Base-by-base conservation (phyloP, 1,140 invertebrate genomes). In the Drosophila repleta region DNA sequence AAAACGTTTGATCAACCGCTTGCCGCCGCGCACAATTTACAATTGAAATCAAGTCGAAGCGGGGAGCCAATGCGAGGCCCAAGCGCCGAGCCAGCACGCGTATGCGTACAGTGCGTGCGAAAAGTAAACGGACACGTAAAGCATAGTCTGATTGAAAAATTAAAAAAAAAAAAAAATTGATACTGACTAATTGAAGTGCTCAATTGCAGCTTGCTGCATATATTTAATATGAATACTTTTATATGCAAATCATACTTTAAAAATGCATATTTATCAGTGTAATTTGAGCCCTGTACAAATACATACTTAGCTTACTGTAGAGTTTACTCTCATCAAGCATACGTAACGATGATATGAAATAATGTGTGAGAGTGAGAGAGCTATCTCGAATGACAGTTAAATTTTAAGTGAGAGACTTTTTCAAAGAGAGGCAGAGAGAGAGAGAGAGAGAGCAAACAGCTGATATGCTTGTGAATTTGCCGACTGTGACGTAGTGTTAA, bases 1-100 rank as follows among this genome's bases (percentile, higher is more conserved):
- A 66, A 67, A 67, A 43, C 43, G 55, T 74, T 73, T 79, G 62
- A 73, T 43, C 41, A 66, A 77, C 66, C 82, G 78, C 63, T 63
- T 80, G 82, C 49, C 7, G 48, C 48, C 46, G 58, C 32, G 60
- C 51, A 58, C 67, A 67, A 68, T 85, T 85, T 82, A 66, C 78
- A 85, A 85, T 82, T 85, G 79, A 82, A 85, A 87, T 82, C 74
- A 85, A 85, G 83, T 82, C 60, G 64, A 60, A 75, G 74, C 74
- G 60, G 21, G 66, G 45, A 87, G 56, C 15, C 39, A 63, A 67
- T 46, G 52, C 77, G 60, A 70, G 61, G 55, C 20, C 69, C 45
- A 20, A 43, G 46, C 52, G 77, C 49, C 64, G 11, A 77, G 74
- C 74, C 76, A 76, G 57, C 49, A 46, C 57, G 46, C 63, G 51